Evolutionary conservation across 1,140 invertebrate genomes (phyloP), one percentile per base, ranked within the genome.

Genomic region (Camponotus pennsylvanicus): DNA sequence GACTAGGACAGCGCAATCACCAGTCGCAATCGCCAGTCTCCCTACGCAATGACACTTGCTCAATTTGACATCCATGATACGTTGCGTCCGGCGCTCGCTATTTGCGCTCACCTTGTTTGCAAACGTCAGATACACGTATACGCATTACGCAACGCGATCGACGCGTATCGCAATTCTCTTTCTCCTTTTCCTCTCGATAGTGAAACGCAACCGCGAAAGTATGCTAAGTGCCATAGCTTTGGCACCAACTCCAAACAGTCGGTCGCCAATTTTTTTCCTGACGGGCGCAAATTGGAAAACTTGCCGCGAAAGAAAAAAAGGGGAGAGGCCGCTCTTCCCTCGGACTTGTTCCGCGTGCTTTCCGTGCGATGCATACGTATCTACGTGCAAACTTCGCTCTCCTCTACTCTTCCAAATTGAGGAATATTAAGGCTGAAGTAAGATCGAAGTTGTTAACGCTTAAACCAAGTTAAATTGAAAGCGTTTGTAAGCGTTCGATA

Each of bases 121-220:
- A 18, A 32, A 34, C n/a, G 18, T 21, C 37, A 71, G 21, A 55
- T 80, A 34, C n/a, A n/a, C n/a, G n/a, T n/a, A n/a, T n/a, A n/a
- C 64, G 6, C 18, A 59, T 82, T 71, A 42, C 2, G 40, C 67
- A 73, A 82, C 2, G 49, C 61, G 27, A 27, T 18, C 45, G 27
- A 34, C 42, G 42, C 49, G 77, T 15, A n/a, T 73, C 37, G 79
- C 55, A 59, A 82, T 82, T 42, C 78, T 18, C 49, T 71, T 27
- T 64, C 59, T 63, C 21, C 3, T 9, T 32, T 21, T 18, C n/a
- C 45, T 82, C 69, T 42, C 66, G 78, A 57, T 73, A 34, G 78
- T 42, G 78, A 82, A 70, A 70, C 49, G 66, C 45, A 70, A 80
- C 2, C 66, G 78, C 49, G 52, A 82, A 71, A 82, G 78, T 71